A percentile compares a stretch with the other conserved stretches of the same genome.
Evolutionary conservation across 2,888 invertebrate species (phyloP).

Genomic region (Leucophora obtusa): DNA sequence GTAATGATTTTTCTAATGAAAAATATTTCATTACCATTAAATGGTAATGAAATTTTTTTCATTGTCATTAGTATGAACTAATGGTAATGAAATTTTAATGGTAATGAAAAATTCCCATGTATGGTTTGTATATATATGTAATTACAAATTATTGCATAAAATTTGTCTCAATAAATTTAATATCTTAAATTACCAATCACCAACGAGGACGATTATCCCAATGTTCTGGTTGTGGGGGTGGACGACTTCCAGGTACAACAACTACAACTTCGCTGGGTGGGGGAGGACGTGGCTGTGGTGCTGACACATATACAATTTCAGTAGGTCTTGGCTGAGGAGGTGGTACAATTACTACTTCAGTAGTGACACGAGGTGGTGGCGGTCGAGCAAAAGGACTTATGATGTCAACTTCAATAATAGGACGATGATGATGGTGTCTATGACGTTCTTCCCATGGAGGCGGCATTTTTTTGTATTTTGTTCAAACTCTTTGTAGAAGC

Average conservation of each 20-base stretch:
- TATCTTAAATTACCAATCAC: slow-evolving; percentile 5
- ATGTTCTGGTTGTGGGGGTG: slow-evolving; percentile 65
- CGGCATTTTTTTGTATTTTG: slow-evolving; percentile 18
- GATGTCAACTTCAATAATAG: slow-evolving; percentile 71
- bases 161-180: too few species aligned
- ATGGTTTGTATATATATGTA: too few species aligned
- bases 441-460: slow-evolving; percentile 36
- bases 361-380: slow-evolving; percentile 50
- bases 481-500: neutral
- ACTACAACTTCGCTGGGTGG: slow-evolving; percentile 60
- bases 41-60: too few species aligned
- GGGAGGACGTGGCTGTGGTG: slow-evolving; percentile 63
- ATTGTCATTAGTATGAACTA: too few species aligned
- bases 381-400: slow-evolving; percentile 71
- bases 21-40: too few species aligned
- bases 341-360: slow-evolving; percentile 68
- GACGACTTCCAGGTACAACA: slow-evolving; percentile 25
- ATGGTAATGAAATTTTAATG: too few species aligned
- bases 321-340: slow-evolving; percentile 58
- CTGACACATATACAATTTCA: neutral
- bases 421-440: slow-evolving; percentile 71
- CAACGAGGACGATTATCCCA: slow-evolving; percentile 70
- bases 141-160: too few species aligned
- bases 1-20: too few species aligned
- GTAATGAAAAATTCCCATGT: too few species aligned